Conservation (phyloP, 2,888 invertebrate genomes). For the Euzetes globulus region DNA sequence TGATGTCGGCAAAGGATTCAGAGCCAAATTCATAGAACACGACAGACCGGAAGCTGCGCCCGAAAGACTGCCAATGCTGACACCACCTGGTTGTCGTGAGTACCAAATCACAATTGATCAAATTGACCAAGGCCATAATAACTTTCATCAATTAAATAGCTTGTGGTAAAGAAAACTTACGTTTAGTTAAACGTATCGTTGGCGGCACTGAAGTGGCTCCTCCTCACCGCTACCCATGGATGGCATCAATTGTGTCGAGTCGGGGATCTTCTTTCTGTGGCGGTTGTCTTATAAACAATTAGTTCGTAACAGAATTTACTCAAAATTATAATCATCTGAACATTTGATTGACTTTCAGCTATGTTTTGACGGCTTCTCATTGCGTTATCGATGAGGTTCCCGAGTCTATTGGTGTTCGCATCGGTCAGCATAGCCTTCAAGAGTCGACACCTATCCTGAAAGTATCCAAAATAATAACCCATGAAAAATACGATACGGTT, state of each 20-base stretch:
- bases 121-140: too few species aligned
- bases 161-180: slow-evolving; percentile 30
- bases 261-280: slow-evolving; percentile 24
- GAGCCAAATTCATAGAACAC: not conserved
- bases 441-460: not conserved
- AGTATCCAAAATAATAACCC: slow-evolving; percentile 3
- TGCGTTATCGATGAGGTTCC: not conserved
- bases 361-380: slow-evolving; percentile 29
- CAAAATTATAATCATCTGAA: not conserved
- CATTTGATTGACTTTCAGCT: not conserved
- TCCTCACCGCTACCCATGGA: slow-evolving; percentile 32
- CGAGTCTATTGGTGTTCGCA: not conserved
- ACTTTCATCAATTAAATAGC: too few species aligned
- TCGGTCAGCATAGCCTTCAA: slow-evolving; percentile 25
- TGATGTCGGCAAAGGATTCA: not conserved
- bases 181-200: slow-evolving; percentile 23
- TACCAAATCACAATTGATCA: too few species aligned
- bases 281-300: slow-evolving; percentile 22
- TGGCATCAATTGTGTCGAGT: slow-evolving; percentile 3
- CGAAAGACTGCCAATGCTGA: not conserved
- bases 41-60: slow-evolving; percentile 8
- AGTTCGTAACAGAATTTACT: not conserved
- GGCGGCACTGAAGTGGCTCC: slow-evolving; percentile 30
- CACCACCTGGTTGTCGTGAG: slow-evolving; percentile 15
- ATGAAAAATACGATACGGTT: slow-evolving; percentile 19